These are phyloP conservation scores for Brachyrhaphis roseni DNA, from an alignment of 2,797 vertebrate species.

Conservation along the genomic window DNA sequence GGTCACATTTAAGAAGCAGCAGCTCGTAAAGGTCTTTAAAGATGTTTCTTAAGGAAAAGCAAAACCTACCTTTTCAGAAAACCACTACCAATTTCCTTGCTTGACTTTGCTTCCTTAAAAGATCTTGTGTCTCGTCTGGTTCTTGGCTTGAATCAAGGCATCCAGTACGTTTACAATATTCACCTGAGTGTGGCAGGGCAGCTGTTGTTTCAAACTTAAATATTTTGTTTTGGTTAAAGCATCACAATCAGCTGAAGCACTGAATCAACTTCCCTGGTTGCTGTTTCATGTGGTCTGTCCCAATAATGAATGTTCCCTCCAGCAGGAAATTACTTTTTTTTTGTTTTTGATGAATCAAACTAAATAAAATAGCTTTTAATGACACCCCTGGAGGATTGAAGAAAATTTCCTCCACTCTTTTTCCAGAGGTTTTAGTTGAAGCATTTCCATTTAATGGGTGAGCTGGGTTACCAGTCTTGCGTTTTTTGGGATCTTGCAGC, in stretches of 20 bases:
- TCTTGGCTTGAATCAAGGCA: conserved; percentile 41
- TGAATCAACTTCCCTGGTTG: conserved; percentile 26
- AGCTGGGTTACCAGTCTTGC: conserved; percentile 60
- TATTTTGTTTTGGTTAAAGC: conserved; percentile 49
- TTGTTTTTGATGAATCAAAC: conserved; percentile 59
- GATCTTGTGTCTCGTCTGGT: conserved; percentile 48
- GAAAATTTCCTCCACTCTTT: conserved; percentile 42
- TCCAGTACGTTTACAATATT: conserved; percentile 57
- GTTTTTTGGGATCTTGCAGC: conserved; percentile 58
- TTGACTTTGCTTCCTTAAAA: conserved; percentile 33
- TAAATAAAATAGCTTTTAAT: conserved; percentile 76
- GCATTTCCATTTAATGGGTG: conserved; percentile 69
- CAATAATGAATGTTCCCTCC: conserved; percentile 51
- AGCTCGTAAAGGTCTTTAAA: not conserved
- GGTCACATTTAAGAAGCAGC: conserved; percentile 19
- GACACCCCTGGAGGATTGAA: conserved; percentile 60
- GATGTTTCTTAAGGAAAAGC: not conserved
- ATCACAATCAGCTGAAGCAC: conserved; percentile 26
- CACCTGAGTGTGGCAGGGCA: conserved; percentile 34
- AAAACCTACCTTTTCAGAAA: conserved; percentile 4
- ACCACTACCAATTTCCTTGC: conserved; percentile 3
- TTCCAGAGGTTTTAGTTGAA: conserved; percentile 68
- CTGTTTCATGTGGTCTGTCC: conserved; percentile 46
- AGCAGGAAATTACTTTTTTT: conserved; percentile 55
- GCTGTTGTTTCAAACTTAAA: conserved; percentile 17